phyloP scores from a whole-genome alignment of 1,140 invertebrate species.

The Listronotus bonariensis region DNA sequence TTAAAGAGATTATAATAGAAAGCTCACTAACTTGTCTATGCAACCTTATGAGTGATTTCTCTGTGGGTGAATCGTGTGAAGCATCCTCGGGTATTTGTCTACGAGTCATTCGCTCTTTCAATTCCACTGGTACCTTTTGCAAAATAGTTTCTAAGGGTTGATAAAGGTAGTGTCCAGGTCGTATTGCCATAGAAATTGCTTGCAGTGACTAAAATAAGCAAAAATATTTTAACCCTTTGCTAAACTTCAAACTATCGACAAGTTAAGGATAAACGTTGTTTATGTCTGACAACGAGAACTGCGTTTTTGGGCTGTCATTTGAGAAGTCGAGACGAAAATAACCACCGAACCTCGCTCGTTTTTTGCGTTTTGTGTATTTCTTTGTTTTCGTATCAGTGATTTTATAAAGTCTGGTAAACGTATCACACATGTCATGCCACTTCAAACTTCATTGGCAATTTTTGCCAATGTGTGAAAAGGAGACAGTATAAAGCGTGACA shows the following conservation, averaged over 20 bases:
- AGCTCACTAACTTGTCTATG: conserved; percentile 68
- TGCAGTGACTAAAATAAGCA: conserved; percentile 67
- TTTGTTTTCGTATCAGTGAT: too few relatives aligned
- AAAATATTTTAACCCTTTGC: conserved; percentile 1
- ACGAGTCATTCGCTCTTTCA: conserved; percentile 72
- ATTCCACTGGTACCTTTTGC: conserved; percentile 79
- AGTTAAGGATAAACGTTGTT: too few relatives aligned
- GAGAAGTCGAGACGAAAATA: too few relatives aligned
- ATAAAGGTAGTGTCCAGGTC: conserved; percentile 70
- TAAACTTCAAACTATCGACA: not conserved
- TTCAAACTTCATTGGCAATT: too few relatives aligned
- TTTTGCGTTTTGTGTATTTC: too few relatives aligned
- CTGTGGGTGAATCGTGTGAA: conserved; percentile 71
- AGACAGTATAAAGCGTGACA: too few relatives aligned
- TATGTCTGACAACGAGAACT: too few relatives aligned
- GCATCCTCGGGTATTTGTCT: conserved; percentile 68
- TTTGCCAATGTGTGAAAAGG: too few relatives aligned
- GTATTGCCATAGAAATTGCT: conserved; percentile 69
- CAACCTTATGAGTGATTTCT: conserved; percentile 80
- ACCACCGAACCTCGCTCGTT: too few relatives aligned
- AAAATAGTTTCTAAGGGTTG: conserved; percentile 84
- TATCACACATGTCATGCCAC: too few relatives aligned
- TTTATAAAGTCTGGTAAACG: too few relatives aligned
- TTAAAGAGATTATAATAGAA: not conserved
- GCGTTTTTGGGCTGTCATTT: too few relatives aligned